Evolutionary conservation across 2,797 vertebrate species (phyloP), one percentile per base, ranked within the genome.

Genomic region (Enteromius radiatus): DNA sequence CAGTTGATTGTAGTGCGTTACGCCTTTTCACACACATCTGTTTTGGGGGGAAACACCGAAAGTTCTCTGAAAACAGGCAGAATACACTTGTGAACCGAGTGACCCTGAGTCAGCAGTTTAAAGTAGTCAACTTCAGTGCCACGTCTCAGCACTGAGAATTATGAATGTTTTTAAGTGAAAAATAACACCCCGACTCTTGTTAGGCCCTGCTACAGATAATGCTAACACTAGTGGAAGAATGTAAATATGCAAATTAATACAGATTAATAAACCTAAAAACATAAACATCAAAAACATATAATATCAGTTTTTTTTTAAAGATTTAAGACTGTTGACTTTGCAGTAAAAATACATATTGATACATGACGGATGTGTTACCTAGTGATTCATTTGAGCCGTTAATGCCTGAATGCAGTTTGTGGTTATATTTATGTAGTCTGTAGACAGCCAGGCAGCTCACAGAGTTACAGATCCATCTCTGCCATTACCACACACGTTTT

Each of bases 21-120:
- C 1, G 33, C 23, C 49, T 56, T 54, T 79, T 56, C 23, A 31
- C 67, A 71, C 38, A 80, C 78, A 80, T 80, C 67, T 80, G 78
- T 71, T 71, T 76, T 59, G 3, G 38, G 73, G 73, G 19, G 33
- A 56, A 54, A 43, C 67, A 11, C 33, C 8, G 23, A 31, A 80
- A 14, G 65, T n/a, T 28, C 17, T 59, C 41, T 59, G 11, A n/a
- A 59, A 70, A 43, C 1, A 33, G 49, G 43, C 63, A 3, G 41
- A 19, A 75, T 23, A 75, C 52, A 38, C 3, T 10, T 14, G 12
- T 75, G 31, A 74, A 38, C 71, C 12, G 9, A 2, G 21, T 56
- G 31, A 56, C 15, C 73, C n/a, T 19, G 49, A 75, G 52, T 75
- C 33, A 75, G 73, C 73, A 26, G 38, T 41, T 74, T 41, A 36